Conservation (phyloP, 2,888 invertebrate genomes). For the Hanleya hanleyi region DNA sequence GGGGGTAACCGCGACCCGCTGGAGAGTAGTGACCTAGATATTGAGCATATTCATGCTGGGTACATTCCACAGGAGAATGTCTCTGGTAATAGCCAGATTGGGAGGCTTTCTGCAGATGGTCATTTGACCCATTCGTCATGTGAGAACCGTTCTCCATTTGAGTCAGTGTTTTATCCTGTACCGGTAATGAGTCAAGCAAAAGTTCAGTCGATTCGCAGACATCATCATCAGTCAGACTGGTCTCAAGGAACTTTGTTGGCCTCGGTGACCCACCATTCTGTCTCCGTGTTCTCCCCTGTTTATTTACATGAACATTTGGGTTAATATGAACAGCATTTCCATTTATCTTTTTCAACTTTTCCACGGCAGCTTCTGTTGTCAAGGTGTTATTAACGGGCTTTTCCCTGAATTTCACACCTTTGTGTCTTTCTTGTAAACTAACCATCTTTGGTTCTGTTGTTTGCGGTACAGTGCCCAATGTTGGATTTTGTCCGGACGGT, state of each 20-base stretch:
- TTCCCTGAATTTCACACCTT: not conserved
- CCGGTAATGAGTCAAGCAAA: not conserved
- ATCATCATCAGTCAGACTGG: not conserved
- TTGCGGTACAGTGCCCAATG: not conserved
- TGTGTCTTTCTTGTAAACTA: not conserved
- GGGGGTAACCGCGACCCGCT: constrained; percentile 64
- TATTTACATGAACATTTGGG: not conserved
- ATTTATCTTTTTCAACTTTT: not conserved
- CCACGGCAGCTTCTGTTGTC: not conserved
- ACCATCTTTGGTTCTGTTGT: not conserved
- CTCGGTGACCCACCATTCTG: not conserved
- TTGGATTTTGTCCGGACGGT: not conserved
- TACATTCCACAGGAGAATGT: constrained; percentile 59
- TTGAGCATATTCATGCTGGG: constrained; percentile 59
- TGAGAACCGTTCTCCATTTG: not conserved
- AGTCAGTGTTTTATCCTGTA: not conserved
- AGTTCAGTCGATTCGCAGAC: not conserved
- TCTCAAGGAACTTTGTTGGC: not conserved
- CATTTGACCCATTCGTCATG: not conserved
- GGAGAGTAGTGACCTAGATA: constrained; percentile 60
- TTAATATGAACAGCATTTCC: not conserved
- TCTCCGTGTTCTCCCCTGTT: no score
- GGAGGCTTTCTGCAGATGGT: not conserved
- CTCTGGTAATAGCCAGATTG: constrained; percentile 33
- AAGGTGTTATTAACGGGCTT: not conserved